A percentile compares a stretch with the other conserved stretches of the same genome.
These are phyloP conservation scores for Drosophila equinoxialis DNA, from an alignment of 1,140 invertebrate genomes.

Conservation along the genomic window DNA sequence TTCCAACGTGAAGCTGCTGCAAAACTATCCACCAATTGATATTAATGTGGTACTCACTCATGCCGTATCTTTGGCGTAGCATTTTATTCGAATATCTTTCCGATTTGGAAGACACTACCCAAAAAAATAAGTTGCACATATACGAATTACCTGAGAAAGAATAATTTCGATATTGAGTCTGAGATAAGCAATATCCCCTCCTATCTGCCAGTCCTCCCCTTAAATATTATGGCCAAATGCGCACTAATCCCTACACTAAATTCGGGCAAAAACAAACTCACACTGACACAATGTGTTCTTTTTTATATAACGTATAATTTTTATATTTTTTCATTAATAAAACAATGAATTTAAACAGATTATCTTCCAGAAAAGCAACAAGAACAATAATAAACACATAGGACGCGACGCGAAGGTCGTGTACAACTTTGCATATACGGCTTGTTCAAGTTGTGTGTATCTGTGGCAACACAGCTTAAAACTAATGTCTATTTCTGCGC, in stretches of 20 bases:
- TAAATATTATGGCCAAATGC: constrained; percentile 25
- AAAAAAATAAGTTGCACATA: constrained; percentile 16
- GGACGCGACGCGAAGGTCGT: constrained; percentile 17
- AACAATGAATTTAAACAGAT: constrained; percentile 56
- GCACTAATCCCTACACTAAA: constrained; percentile 27
- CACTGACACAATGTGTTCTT: constrained; percentile 29
- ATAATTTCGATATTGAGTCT: constrained; percentile 11
- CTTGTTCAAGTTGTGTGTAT: constrained; percentile 3
- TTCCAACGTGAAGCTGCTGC: constrained; percentile 95
- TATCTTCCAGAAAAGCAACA: constrained; percentile 22
- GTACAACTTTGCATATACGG: constrained; percentile 26
- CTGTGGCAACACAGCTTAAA: constrained; percentile 20
- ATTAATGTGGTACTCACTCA: constrained; percentile 83
- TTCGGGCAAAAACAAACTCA: constrained; percentile 18
- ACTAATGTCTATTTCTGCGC: constrained; percentile 45
- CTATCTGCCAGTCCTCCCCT: neutral
- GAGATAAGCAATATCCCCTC: constrained; percentile 34
- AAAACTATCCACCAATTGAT: constrained; percentile 91
- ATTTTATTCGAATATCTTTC: neutral
- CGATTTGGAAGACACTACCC: constrained; percentile 25
- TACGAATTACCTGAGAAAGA: constrained; percentile 3
- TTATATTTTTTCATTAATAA: constrained; percentile 57
- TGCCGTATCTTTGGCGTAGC: constrained; percentile 67
- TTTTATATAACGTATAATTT: constrained; percentile 68
- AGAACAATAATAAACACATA: constrained; percentile 23